These are phyloP conservation scores for Poliocrania exsul DNA, from an alignment of 2,797 vertebrate species.

Conservation along the genomic window DNA sequence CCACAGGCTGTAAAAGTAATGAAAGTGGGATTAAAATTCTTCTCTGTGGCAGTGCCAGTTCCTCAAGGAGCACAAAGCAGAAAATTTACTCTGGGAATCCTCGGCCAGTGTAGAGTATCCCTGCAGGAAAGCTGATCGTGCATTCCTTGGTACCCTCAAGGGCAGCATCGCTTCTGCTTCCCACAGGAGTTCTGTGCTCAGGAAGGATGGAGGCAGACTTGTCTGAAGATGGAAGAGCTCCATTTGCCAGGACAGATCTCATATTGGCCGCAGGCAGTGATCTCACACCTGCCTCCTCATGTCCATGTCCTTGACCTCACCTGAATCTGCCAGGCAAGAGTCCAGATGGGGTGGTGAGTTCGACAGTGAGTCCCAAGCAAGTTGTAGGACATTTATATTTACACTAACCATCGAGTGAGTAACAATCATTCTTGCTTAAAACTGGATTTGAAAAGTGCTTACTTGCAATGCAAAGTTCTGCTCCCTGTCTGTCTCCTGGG, in stretches of 20 bases:
- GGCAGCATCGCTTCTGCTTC: not conserved
- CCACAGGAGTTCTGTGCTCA: not conserved
- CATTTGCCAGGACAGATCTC: not conserved
- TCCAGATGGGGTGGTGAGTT: not conserved
- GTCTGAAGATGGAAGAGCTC: not conserved
- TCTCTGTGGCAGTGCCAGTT: conserved; percentile 43
- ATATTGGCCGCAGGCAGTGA: fast-evolving
- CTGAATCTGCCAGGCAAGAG: not conserved
- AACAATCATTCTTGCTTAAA: not conserved
- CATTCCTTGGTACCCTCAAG: not conserved
- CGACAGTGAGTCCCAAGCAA: not conserved
- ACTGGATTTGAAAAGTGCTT: not conserved
- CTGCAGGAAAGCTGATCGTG: not conserved
- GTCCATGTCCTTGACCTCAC: not conserved
- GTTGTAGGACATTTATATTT: not conserved
- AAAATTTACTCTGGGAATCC: not conserved
- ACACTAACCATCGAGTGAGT: fast-evolving
- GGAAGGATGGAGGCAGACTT: not conserved
- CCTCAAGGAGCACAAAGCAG: not conserved
- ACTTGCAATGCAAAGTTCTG: not conserved
- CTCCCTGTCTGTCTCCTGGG: not conserved
- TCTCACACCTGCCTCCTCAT: not conserved
- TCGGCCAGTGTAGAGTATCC: not conserved
- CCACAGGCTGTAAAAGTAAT: conserved; percentile 64
- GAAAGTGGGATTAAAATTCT: conserved; percentile 51